Evolutionary conservation across 2,797 vertebrate species (phyloP).

Genomic region (Centropyge bicolor): DNA sequence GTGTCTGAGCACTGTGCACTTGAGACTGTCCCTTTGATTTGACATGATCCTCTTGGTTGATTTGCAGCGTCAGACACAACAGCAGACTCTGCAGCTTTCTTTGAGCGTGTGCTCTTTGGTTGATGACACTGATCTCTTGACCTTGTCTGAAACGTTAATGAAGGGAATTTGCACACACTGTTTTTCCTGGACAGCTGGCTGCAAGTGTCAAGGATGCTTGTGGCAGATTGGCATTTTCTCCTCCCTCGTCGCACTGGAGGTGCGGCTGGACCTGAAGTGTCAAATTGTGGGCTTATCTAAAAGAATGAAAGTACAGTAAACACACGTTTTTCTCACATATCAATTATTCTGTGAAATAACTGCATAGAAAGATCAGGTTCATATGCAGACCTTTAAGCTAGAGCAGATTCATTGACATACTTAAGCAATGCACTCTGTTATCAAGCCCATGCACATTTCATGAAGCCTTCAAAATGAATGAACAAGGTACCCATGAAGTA

Average conservation of each 20-base stretch:
- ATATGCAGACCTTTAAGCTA: not conserved
- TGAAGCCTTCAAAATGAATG: not conserved
- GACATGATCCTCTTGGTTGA: constrained; percentile 21
- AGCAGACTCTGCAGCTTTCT: constrained; percentile 31
- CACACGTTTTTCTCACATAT: not conserved
- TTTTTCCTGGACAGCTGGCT: constrained; percentile 73
- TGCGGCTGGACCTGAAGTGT: constrained; percentile 59
- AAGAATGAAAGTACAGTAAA: constrained; percentile 20
- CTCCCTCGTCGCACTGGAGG: constrained; percentile 62
- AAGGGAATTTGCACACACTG: constrained; percentile 82
- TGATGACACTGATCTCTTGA: constrained; percentile 38
- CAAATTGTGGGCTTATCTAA: constrained; percentile 92
- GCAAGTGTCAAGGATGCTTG: constrained; percentile 65
- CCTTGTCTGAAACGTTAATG: constrained; percentile 83
- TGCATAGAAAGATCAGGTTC: not conserved
- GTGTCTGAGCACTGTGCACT: constrained; percentile 29
- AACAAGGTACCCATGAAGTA: constrained; percentile 86
- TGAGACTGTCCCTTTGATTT: constrained; percentile 24
- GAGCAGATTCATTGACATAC: not conserved
- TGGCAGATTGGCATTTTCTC: constrained; percentile 64
- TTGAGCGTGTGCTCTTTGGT: constrained; percentile 26
- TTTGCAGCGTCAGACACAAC: constrained; percentile 19
- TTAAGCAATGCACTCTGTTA: not conserved
- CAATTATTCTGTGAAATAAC: not conserved
- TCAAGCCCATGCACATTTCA: not conserved